These are phyloP conservation scores for Sphinx pinastri DNA, from an alignment of 2,888 invertebrate genomes.

Conservation along the genomic window DNA sequence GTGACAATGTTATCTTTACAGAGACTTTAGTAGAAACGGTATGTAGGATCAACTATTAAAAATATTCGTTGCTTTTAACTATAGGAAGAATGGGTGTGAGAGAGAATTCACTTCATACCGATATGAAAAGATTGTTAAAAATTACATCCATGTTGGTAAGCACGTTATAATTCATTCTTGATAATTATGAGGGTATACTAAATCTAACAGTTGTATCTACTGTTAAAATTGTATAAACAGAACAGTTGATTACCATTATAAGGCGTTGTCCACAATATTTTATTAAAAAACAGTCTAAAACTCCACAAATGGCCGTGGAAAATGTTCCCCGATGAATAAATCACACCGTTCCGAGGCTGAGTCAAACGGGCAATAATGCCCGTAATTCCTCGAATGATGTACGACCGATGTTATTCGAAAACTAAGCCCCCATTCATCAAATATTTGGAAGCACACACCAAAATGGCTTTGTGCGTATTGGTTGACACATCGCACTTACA, in stretches of 20 bases:
- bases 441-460: background rate
- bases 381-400: slow-evolving; percentile 11
- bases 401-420: slow-evolving; percentile 14
- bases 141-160: too few species aligned
- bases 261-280: too few species aligned
- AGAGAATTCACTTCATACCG: too few species aligned
- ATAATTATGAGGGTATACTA: too few species aligned
- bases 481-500: background rate
- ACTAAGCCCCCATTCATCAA: background rate
- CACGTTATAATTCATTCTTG: too few species aligned
- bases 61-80: too few species aligned
- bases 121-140: too few species aligned
- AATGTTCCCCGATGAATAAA: slow-evolving; percentile 14
- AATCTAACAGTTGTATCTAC: too few species aligned
- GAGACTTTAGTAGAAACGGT: background rate
- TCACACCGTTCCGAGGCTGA: background rate
- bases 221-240: too few species aligned
- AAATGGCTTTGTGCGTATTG: background rate
- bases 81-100: too few species aligned
- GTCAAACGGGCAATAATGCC: slow-evolving; percentile 17
- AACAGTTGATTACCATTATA: too few species aligned
- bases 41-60: too few species aligned
- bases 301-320: background rate
- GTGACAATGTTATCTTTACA: slow-evolving; percentile 11
- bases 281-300: background rate